phyloP scores from a whole-genome alignment of 1,140 invertebrate species.

The Manduca sexta region DNA sequence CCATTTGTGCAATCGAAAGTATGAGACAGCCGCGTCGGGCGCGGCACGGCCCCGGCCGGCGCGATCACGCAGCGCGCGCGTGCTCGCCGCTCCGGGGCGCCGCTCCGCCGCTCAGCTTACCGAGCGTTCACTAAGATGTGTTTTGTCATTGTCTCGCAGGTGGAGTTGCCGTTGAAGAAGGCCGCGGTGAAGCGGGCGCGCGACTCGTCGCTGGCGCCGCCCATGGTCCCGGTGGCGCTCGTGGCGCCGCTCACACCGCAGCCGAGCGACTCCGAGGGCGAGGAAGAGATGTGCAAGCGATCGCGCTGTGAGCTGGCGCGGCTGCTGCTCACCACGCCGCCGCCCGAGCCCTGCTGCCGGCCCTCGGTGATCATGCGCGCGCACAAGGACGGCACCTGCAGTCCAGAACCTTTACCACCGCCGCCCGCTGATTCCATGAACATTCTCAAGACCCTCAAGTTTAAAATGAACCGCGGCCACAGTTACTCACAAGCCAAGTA shows the following conservation, averaged over 20 bases:
- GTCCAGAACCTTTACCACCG: conserved; percentile 62
- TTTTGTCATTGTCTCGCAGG: conserved; percentile 64
- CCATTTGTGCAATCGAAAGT: conserved; percentile 60
- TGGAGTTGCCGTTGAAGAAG: conserved; percentile 61
- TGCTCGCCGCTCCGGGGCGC: conserved; percentile 17
- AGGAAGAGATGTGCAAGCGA: conserved; percentile 70
- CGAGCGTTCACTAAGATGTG: conserved; percentile 48
- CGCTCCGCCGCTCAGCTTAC: conserved; percentile 18
- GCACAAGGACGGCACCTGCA: conserved; percentile 82
- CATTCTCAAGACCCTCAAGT: conserved; percentile 83
- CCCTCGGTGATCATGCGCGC: conserved; percentile 85
- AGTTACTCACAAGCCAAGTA: conserved; percentile 75
- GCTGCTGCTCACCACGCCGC: conserved; percentile 58
- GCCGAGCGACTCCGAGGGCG: conserved; percentile 74
- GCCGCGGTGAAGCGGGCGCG: conserved; percentile 49
- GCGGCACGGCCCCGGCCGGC: conserved; percentile 10
- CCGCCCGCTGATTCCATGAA: conserved; percentile 66
- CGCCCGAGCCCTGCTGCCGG: conserved; percentile 54
- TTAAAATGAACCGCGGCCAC: conserved; percentile 82
- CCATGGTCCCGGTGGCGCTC: conserved; percentile 46
- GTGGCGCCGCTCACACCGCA: conserved; percentile 72
- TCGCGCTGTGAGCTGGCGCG: conserved; percentile 60
- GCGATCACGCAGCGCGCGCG: conserved; percentile 58
- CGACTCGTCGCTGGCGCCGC: conserved; percentile 37
- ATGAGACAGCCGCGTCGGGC: conserved; percentile 24